phyloP scores from a whole-genome alignment of 2,797 vertebrate genomes.

The Amblyraja radiata region DNA sequence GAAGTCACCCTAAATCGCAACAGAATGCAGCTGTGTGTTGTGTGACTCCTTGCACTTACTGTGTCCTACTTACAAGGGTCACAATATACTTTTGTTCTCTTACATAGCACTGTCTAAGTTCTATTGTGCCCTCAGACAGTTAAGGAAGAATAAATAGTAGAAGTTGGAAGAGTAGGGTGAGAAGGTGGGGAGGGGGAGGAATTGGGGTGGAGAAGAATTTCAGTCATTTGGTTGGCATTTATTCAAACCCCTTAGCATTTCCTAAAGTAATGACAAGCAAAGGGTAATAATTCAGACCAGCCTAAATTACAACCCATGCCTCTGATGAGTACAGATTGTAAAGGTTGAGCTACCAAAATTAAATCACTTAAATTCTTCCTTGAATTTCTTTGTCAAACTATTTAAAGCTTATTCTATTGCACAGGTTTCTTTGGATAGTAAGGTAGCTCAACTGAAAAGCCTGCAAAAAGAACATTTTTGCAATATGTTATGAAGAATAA shows the following conservation, averaged over 20 bases:
- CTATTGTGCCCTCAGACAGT: too few species aligned
- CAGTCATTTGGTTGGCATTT: not conserved
- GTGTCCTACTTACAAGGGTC: too few species aligned
- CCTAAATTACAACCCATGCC: not conserved
- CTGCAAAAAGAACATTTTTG: not conserved
- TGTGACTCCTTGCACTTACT: too few species aligned
- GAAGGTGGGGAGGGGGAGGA: too few species aligned
- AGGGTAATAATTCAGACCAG: not conserved
- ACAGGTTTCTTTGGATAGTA: not conserved
- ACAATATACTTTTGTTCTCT: too few species aligned
- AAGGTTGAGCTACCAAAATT: not conserved
- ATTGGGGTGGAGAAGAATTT: too few species aligned
- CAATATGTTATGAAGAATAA: not conserved
- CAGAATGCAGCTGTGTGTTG: too few species aligned
- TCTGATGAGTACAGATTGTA: not conserved
- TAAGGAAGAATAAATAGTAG: too few species aligned
- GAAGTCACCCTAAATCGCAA: too few species aligned
- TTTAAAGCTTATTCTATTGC: not conserved
- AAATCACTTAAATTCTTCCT: not conserved
- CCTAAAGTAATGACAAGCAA: not conserved
- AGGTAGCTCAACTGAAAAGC: not conserved
- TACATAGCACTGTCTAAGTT: too few species aligned
- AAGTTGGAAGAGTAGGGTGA: too few species aligned
- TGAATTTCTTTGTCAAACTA: not conserved
- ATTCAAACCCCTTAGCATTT: not conserved